phyloP scores from a whole-genome alignment of 2,888 invertebrate species.

The Baccha elongata region DNA sequence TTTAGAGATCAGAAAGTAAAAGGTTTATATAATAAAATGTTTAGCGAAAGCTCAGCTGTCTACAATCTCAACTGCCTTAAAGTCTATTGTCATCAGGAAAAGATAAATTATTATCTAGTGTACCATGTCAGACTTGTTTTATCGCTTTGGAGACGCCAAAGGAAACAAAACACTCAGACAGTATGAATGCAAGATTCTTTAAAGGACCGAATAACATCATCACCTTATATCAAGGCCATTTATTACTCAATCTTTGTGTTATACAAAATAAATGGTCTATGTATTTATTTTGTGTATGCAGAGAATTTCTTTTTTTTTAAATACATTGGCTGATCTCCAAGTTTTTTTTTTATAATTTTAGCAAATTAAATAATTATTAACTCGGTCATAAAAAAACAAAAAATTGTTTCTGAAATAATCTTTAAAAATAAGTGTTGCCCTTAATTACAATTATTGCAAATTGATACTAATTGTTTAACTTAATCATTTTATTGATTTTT shows the following conservation, averaged over 20 bases:
- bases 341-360: slow-evolving; percentile 13
- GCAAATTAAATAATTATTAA: slow-evolving; percentile 44
- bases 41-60: not conserved
- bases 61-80: not conserved
- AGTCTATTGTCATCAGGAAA: not conserved
- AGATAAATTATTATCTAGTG: not conserved
- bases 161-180: not conserved
- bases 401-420: too few relatives aligned
- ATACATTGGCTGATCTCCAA: slow-evolving; percentile 40
- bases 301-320: not conserved
- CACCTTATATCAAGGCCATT: slow-evolving; percentile 15
- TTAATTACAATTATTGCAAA: slow-evolving; percentile 29
- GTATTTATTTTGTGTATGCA: not conserved
- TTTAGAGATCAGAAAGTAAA: too few relatives aligned
- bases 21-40: too few relatives aligned
- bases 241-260: slow-evolving; percentile 18
- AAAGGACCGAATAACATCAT: not conserved
- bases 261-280: slow-evolving; percentile 1
- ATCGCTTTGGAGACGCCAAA: not conserved
- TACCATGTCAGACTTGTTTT: not conserved
- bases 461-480: slow-evolving; percentile 13
- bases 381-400: not conserved
- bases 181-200: not conserved
- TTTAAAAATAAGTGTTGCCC: too few relatives aligned
- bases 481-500: slow-evolving; percentile 25